These are phyloP conservation scores for Neodon shergylaensis DNA, from an alignment of 2,113 vertebrate genomes.

Conservation along the genomic window DNA sequence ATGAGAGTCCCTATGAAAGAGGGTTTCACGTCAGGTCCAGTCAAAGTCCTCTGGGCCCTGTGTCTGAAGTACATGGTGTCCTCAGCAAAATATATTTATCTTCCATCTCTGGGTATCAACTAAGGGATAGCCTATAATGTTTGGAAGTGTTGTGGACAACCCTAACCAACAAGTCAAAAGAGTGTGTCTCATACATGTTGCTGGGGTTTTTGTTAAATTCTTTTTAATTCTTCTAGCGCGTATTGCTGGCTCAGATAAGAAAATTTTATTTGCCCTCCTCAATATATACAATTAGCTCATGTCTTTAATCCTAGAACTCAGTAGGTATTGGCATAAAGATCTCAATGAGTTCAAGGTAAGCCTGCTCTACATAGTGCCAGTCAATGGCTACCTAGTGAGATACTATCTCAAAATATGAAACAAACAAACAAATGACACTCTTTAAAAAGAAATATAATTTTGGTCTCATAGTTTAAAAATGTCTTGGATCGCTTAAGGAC, in stretches of 20 bases:
- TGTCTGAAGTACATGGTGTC: background rate
- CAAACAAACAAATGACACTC: background rate
- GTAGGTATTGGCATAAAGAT: background rate
- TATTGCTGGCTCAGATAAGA: background rate
- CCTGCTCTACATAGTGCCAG: background rate
- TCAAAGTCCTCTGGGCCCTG: background rate
- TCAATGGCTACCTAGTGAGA: background rate
- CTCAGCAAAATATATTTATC: background rate
- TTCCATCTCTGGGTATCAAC: background rate
- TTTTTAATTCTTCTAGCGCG: background rate
- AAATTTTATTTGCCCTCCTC: background rate
- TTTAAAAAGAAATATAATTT: background rate
- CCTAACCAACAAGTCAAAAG: background rate
- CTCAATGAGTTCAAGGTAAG: background rate
- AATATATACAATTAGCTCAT: no score
- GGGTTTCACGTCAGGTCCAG: background rate
- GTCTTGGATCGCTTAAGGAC: conserved; percentile 13
- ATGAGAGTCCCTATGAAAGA: background rate
- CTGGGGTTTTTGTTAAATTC: background rate
- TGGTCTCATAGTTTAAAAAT: background rate
- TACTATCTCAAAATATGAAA: background rate
- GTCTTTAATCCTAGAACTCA: background rate
- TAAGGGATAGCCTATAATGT: background rate
- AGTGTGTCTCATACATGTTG: background rate
- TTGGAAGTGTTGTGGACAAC: background rate